phyloP scores from a whole-genome alignment of 2,888 invertebrate species.

The Lamproptera curius region DNA sequence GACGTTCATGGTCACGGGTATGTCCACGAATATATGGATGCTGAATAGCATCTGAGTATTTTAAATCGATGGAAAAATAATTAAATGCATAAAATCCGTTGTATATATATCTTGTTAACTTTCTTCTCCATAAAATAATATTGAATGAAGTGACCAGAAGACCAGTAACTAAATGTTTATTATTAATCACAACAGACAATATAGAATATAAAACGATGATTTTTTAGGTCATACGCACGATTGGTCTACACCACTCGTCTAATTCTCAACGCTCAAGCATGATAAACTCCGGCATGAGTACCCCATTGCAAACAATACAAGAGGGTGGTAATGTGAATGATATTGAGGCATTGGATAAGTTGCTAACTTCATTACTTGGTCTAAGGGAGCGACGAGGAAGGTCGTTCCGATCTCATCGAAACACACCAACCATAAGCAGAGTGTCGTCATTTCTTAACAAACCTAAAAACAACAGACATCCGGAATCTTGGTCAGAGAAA shows the following conservation, averaged over 20 bases:
- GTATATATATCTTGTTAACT: too few species aligned
- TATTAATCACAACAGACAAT: too few species aligned
- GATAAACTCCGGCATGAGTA: constrained; percentile 46
- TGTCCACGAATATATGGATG: too few species aligned
- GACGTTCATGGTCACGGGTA: too few species aligned
- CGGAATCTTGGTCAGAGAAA: constrained; percentile 67
- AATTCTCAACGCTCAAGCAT: constrained; percentile 50
- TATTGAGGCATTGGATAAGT: constrained; percentile 80
- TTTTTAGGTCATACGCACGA: constrained; percentile 54
- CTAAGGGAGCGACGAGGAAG: constrained; percentile 51
- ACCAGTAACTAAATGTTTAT: too few species aligned
- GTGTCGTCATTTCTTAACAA: constrained; percentile 47
- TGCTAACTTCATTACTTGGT: constrained; percentile 79
- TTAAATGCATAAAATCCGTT: too few species aligned
- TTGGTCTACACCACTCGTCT: constrained; percentile 53
- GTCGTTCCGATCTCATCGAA: constrained; percentile 55
- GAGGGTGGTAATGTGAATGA: constrained; percentile 72
- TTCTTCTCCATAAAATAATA: too few species aligned
- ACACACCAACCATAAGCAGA: constrained; percentile 55
- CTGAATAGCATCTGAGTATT: too few species aligned
- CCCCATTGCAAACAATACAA: constrained; percentile 37
- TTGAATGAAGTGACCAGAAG: too few species aligned
- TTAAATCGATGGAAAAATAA: too few species aligned
- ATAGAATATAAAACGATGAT: too few species aligned
- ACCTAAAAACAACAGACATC: constrained; percentile 37